These are phyloP conservation scores for Liparis tanakae DNA, from an alignment of 2,797 vertebrate genomes.

Conservation along the genomic window DNA sequence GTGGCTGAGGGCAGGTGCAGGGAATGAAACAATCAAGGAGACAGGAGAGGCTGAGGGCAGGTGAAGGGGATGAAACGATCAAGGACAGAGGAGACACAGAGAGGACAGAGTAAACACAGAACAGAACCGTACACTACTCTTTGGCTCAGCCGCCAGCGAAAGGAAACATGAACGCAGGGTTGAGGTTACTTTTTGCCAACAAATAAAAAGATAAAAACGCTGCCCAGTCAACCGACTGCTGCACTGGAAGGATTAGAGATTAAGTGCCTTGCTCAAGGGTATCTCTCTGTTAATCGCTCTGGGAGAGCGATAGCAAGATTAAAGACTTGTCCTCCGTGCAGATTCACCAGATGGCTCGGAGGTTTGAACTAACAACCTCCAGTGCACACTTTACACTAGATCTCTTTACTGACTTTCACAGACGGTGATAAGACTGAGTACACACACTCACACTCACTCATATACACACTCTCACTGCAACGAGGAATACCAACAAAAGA, in stretches of 20 bases:
- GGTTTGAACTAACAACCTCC: conserved; percentile 21
- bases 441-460: too few species aligned
- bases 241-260: conserved; percentile 19
- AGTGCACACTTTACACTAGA: not conserved
- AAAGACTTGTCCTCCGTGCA: not conserved
- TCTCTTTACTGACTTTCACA: not conserved
- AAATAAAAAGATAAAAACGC: conserved; percentile 16
- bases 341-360: conserved; percentile 6
- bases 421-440: not conserved
- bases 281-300: not conserved
- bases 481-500: not conserved
- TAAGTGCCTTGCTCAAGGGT: conserved; percentile 42
- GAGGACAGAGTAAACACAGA: too few species aligned
- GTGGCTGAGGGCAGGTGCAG: too few species aligned
- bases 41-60: too few species aligned
- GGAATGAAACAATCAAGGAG: too few species aligned
- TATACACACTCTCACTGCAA: not conserved
- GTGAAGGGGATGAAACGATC: too few species aligned
- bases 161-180: not conserved
- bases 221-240: conserved; percentile 24
- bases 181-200: conserved; percentile 7
- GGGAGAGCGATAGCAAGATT: conserved; percentile 2
- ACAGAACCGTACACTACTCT: too few species aligned
- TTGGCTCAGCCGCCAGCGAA: conserved; percentile 1
- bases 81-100: too few species aligned